Base-by-base conservation (phyloP, 1,140 invertebrate species). In the Neomicropteryx cornuta region DNA sequence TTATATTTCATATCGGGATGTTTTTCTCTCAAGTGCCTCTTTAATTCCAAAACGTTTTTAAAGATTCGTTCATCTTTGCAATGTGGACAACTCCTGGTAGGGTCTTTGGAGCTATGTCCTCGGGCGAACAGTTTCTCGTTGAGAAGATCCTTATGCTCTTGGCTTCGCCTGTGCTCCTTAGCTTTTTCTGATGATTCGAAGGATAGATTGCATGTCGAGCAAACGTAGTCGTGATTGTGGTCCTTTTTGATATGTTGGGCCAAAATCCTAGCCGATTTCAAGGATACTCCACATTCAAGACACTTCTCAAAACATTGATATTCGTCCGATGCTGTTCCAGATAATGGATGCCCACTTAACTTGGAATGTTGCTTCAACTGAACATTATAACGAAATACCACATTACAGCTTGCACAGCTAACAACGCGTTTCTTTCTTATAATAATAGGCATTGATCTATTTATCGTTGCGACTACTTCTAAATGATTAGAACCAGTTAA, bases 371-470 rank as follows among this genome's bases (percentile, higher is more conserved):
- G 53, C 4, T 76, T 71, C n/a, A 86, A 56, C 47, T 84, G 75
- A 2, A 78, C 56, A 44, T 85, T 85, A 40, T 78, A 81, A 13
- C 74, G 62, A 53, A 87, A 86, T 21, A 69, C 64, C 33, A 69
- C 56, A 5, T 56, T 47, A 50, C 83, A 86, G 13, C 66, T 70
- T 10, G 61, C 56, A 51, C 83, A 87, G 16, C 58, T 55, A 0
- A 83, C 64, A 6, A 71, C 57, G 20, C 61, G 70, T 33, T 77
- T 74, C 48, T 83, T 79, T 42, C 77, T 71, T 39, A 90, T 80
- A 32, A 85, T 75, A 38, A 88, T 79, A 1, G 85, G 82, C 40
- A 86, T 79, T 0, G 83, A 86, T 44, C 79, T 71, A 53, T 85
- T 85, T 44, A 87, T 78, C 21, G 77, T 77, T 1, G 76, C 64